Percentiles rank a stretch among this genome's conserved stretches.
Conservation (phyloP, 2,797 vertebrate genomes). For the Urocyon cinereoargenteus region DNA sequence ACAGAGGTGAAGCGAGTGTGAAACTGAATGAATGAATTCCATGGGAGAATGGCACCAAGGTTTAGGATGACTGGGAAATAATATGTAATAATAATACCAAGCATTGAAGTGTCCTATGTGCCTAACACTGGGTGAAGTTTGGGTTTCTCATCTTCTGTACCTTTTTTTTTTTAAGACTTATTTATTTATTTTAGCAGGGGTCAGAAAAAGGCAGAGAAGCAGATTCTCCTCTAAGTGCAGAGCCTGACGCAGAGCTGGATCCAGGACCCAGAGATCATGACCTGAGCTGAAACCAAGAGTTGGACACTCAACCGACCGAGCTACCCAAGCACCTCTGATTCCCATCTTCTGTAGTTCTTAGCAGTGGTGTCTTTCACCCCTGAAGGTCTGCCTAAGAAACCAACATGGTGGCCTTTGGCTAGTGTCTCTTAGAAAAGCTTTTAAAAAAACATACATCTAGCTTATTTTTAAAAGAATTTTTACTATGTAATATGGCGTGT, state of each 20-base stretch:
- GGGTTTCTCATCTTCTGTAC: background rate
- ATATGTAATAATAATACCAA: background rate
- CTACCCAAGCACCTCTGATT: background rate
- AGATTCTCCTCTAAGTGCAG: background rate
- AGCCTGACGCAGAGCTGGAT: background rate
- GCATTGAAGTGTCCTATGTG: background rate
- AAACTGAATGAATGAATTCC: background rate
- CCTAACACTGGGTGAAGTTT: background rate
- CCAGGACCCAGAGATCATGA: background rate
- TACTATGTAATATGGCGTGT: background rate
- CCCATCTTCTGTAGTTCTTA: background rate
- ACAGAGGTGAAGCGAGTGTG: background rate
- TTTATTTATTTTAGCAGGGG: background rate
- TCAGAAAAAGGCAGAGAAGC: background rate
- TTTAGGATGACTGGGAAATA: background rate
- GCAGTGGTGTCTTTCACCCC: background rate
- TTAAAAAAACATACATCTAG: background rate
- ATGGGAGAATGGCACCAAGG: background rate
- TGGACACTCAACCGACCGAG: background rate
- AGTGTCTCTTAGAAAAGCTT: background rate
- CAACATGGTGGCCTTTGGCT: background rate
- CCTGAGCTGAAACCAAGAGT: background rate
- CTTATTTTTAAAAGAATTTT: background rate
- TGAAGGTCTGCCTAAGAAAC: background rate
- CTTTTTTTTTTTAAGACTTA: background rate